Conservation (phyloP, 2,113 vertebrate species). For the Tetrao urogallus region DNA sequence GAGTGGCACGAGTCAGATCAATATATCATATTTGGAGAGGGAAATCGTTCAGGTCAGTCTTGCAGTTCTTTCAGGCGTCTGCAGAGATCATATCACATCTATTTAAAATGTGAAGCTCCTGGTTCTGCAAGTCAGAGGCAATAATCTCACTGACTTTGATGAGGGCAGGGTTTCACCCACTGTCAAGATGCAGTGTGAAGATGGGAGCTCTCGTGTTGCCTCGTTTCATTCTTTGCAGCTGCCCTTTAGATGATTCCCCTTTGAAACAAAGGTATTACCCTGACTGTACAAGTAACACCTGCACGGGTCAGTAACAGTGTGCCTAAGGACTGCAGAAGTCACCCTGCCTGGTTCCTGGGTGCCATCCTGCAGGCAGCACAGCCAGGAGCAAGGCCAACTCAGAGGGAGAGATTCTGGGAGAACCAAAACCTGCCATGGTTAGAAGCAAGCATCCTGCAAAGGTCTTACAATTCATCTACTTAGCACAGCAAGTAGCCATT, state of each 20-base stretch:
- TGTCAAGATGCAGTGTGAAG: background rate
- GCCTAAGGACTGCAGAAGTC: background rate
- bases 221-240: background rate
- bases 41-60: background rate
- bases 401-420: background rate
- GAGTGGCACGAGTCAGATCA: slow-evolving; percentile 20
- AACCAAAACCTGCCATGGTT: background rate
- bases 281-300: background rate
- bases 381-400: background rate
- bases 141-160: background rate
- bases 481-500: background rate
- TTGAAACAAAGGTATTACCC: accelerated
- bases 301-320: background rate
- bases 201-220: background rate
- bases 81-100: slow-evolving; percentile 17
- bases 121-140: background rate
- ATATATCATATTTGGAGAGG: background rate
- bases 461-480: background rate
- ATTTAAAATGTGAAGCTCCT: slow-evolving; percentile 17
- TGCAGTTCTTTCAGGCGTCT: slow-evolving; percentile 19
- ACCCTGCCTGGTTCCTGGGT: background rate
- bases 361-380: background rate
- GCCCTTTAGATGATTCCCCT: background rate
- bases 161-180: background rate
- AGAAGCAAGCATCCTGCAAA: background rate